These are phyloP conservation scores for Drosophila planitibia DNA, from an alignment of 2,888 invertebrate species.

Conservation along the genomic window DNA sequence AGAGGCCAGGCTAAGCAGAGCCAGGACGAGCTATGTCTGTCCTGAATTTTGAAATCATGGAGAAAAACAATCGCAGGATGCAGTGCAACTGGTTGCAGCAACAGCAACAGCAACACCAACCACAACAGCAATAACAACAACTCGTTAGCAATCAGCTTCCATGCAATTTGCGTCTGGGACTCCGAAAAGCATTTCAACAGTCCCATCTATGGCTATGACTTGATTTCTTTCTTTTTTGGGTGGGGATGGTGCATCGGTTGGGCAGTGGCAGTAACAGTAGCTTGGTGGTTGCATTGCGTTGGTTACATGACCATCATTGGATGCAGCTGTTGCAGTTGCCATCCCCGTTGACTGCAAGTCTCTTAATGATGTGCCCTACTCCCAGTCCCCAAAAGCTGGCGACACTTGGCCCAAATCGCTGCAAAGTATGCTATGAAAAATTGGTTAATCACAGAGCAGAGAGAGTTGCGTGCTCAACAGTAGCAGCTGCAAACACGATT, in stretches of 20 bases:
- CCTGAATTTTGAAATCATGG: slow-evolving; percentile 63
- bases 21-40: slow-evolving; percentile 6
- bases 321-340: slow-evolving; percentile 24
- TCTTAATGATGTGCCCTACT: neutral
- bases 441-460: slow-evolving; percentile 12
- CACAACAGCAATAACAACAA: neutral
- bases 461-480: slow-evolving; percentile 1
- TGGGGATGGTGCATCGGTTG: neutral
- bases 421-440: slow-evolving; percentile 21
- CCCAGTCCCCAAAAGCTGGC: neutral
- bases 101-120: slow-evolving; percentile 5
- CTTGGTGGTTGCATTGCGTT: slow-evolving; percentile 40
- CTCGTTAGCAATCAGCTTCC: slow-evolving; percentile 29
- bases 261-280: slow-evolving; percentile 27
- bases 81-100: slow-evolving; percentile 55
- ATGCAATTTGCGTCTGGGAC: slow-evolving; percentile 44
- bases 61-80: slow-evolving; percentile 46
- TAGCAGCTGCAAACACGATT: slow-evolving; percentile 1
- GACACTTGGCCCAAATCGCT: slow-evolving; percentile 19
- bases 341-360: slow-evolving; percentile 2
- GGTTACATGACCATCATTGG: slow-evolving; percentile 13
- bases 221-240: slow-evolving; percentile 12
- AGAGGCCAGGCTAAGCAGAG: neutral
- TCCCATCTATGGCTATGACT: slow-evolving; percentile 14
- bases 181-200: slow-evolving; percentile 35